A percentile compares a stretch with the other conserved stretches of the same genome.
Evolutionary conservation across 2,113 vertebrate species (phyloP).

Genomic region (Clinocottus analis): DNA sequence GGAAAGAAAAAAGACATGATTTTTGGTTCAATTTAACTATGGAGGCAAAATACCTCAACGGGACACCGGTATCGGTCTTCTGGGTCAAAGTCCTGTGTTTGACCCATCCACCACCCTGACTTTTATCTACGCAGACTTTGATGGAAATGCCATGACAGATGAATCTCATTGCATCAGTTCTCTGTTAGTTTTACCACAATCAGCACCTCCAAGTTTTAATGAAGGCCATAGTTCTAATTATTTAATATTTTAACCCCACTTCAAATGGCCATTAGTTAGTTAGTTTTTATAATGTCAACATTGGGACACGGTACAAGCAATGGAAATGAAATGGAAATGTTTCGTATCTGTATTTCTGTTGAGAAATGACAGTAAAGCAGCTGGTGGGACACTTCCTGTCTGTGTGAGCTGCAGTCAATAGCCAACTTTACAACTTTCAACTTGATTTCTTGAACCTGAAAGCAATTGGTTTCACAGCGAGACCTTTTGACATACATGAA

Average conservation of each 20-base stretch:
- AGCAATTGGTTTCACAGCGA: no score
- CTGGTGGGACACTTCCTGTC: not conserved
- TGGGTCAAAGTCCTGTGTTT: not conserved
- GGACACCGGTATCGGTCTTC: no score
- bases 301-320: not conserved
- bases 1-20: no score
- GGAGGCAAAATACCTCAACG: no score
- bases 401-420: not conserved
- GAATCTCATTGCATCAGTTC: not conserved
- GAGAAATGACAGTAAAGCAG: not conserved
- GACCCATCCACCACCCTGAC: not conserved
- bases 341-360: not conserved
- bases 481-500: not conserved
- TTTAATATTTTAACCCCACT: not conserved
- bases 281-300: not conserved
- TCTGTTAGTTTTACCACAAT: not conserved
- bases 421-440: not conserved
- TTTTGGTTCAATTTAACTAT: no score
- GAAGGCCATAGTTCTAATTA: not conserved
- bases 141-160: not conserved
- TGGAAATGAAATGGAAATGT: not conserved
- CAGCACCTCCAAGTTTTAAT: not conserved
- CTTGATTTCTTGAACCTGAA: not conserved
- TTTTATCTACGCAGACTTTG: not conserved
- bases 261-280: not conserved